A percentile compares a stretch with the other conserved stretches of the same genome.
These are phyloP conservation scores for Cyrtodaria siliqua DNA, from an alignment of 2,888 invertebrate genomes.

Conservation along the genomic window DNA sequence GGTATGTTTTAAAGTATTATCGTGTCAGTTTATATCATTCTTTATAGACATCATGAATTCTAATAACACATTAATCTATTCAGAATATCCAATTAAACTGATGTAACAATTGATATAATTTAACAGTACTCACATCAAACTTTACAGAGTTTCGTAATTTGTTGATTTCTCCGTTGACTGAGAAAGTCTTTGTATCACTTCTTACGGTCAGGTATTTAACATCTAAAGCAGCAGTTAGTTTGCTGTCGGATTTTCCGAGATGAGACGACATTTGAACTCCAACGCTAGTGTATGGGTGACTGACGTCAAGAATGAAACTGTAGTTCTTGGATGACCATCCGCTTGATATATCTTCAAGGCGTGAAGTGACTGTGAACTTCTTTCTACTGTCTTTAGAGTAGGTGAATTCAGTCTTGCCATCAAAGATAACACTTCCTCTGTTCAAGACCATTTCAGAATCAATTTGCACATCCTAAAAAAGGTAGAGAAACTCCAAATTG, in stretches of 20 bases:
- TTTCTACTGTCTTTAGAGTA: conserved; percentile 73
- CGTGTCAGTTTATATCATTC: no score
- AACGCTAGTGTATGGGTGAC: conserved; percentile 74
- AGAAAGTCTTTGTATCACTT: conserved; percentile 64
- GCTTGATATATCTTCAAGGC: conserved; percentile 68
- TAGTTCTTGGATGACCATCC: conserved; percentile 65
- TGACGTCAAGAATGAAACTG: conserved; percentile 67
- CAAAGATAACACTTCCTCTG: conserved; percentile 68
- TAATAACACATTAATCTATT: no score
- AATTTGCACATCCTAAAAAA: conserved; percentile 69
- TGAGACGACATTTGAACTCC: conserved; percentile 71
- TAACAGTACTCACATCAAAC: conserved; percentile 66
- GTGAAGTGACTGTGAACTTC: conserved; percentile 69
- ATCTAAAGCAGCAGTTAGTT: conserved; percentile 60
- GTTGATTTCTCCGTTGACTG: conserved; percentile 68
- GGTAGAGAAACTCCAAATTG: no score
- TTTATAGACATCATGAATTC: no score
- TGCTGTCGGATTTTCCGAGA: conserved; percentile 61
- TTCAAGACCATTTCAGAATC: conserved; percentile 71
- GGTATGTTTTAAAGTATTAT: no score
- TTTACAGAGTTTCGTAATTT: conserved; percentile 61
- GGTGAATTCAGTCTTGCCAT: conserved; percentile 71
- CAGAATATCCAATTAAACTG: no score
- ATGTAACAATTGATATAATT: no score
- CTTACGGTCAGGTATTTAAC: conserved; percentile 71